Base-by-base conservation (phyloP, 1,140 invertebrate genomes). In the Leptonema lineaticorne region DNA sequence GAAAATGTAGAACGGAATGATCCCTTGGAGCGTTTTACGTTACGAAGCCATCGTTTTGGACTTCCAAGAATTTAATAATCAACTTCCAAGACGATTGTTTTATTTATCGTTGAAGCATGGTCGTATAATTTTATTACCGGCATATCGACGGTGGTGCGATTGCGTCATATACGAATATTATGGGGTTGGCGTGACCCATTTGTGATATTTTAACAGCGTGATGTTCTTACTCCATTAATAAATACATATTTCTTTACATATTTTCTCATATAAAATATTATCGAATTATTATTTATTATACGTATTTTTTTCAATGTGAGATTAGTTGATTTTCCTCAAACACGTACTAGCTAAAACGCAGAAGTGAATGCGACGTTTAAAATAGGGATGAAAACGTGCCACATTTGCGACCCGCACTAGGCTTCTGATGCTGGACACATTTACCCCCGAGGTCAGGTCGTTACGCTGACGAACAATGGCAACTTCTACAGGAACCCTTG, bases 11-110 rank as follows among this genome's bases (percentile, higher is more conserved):
- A 53, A 22, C 4, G 59, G 57, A 26, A 20, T 2, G 46, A 64
- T n/a, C n/a, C n/a, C n/a, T 66, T 14, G 24, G 50, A 14, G 37
- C 27, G 22, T 20, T 28, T 24, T 22, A 29, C 28, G 16, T 28
- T 28, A 26, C 46, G n/a, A n/a, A n/a, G n/a, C n/a, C 41, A 24
- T 46, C 16, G 26, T 20, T n/a, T n/a, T 16, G 67, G 70, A 71
- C 58, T 59, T 63, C 28, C 16, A 63, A 63, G 70, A 71, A 71
- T 71, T 71, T 71, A 71, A 71, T 71, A 68, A 71, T 69, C 67
- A 71, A 68, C 63, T 45, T 57, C 53, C 29, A 27, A 69, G 70
- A 71, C 48, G 70, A 59, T 58, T 69, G 69, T 63, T 68, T 68
- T 67, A 62, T 64, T 64, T 64, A 64, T 64, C 62, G 62, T 16